These are phyloP conservation scores for Drosophila borealis DNA, from an alignment of 2,888 invertebrate genomes.

Conservation along the genomic window DNA sequence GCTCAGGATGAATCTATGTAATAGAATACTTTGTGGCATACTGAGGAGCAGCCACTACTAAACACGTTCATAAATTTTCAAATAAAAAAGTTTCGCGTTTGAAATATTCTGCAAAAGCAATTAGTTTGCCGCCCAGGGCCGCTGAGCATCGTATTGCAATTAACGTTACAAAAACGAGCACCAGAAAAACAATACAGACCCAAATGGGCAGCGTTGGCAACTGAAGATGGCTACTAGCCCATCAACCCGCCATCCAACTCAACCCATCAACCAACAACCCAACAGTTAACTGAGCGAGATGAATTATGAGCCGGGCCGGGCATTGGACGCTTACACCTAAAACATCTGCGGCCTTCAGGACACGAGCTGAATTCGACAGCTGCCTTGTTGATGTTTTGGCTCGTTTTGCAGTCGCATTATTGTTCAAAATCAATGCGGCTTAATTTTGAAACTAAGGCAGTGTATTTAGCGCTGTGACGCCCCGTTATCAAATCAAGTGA, in stretches of 20 bases:
- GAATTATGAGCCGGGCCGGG: constrained; percentile 61
- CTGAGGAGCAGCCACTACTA: constrained; percentile 23
- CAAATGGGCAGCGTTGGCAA: constrained; percentile 47
- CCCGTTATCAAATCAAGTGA: neutral
- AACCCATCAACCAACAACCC: too few relatives aligned
- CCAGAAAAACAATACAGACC: constrained; percentile 62
- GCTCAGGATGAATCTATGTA: constrained; percentile 42
- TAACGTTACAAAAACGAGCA: constrained; percentile 65
- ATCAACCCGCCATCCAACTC: constrained; percentile 8
- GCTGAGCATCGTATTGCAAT: constrained; percentile 74
- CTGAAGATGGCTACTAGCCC: constrained; percentile 7
- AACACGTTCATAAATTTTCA: constrained; percentile 68
- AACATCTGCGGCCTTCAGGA: constrained; percentile 28
- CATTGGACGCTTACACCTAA: constrained; percentile 31
- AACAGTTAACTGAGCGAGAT: constrained; percentile 61
- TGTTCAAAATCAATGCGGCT: constrained; percentile 33
- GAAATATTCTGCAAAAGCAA: constrained; percentile 70
- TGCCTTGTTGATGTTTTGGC: constrained; percentile 9
- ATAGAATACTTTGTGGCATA: constrained; percentile 28
- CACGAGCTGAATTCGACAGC: neutral
- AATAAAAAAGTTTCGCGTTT: constrained; percentile 42
- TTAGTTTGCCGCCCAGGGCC: constrained; percentile 69
- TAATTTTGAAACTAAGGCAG: constrained; percentile 14
- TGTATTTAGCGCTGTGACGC: constrained; percentile 3
- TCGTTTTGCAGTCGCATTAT: constrained; percentile 25